These are phyloP conservation scores for Penaeus vannamei DNA, from an alignment of 1,140 invertebrate species.

Conservation along the genomic window DNA sequence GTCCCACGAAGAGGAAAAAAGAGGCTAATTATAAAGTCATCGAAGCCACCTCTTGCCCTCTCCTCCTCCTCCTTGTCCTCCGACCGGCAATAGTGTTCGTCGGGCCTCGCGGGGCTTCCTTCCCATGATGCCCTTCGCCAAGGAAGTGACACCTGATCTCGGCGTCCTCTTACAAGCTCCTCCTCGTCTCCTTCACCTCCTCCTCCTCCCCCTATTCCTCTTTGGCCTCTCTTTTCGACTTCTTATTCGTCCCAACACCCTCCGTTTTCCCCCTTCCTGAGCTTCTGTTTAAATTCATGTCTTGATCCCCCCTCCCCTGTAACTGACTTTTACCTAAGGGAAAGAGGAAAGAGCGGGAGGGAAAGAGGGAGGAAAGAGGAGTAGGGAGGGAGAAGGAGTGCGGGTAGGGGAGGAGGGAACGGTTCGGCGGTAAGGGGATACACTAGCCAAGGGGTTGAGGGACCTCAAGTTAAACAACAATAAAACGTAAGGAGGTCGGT, in stretches of 20 bases:
- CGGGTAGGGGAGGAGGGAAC: not conserved
- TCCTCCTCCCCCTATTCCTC: not conserved
- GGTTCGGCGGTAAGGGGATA: not conserved
- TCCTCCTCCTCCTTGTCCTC: not conserved
- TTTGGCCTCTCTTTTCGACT: not conserved
- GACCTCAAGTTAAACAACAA: constrained; percentile 5
- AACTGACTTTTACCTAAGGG: constrained; percentile 20
- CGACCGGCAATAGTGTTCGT: too few relatives aligned
- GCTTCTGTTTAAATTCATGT: not conserved
- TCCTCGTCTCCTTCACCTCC: too few relatives aligned
- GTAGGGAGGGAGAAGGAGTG: not conserved
- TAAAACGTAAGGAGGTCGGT: constrained; percentile 71
- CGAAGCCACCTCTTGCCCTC: not conserved
- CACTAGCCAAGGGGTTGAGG: constrained; percentile 19
- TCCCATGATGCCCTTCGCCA: too few relatives aligned
- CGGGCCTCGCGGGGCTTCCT: too few relatives aligned
- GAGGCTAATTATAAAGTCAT: not conserved
- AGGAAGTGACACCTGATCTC: too few relatives aligned
- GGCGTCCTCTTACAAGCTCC: too few relatives aligned
- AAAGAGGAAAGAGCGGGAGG: constrained; percentile 1
- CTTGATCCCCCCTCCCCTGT: not conserved
- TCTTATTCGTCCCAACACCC: not conserved
- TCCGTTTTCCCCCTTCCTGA: not conserved
- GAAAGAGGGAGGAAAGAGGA: not conserved
- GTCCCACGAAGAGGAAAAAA: not conserved